A percentile compares a stretch with the other conserved stretches of the same genome.
phyloP scores from a whole-genome alignment of 37 sponge, comb jelly and placozoan genomes.

The Mnemiopsis leidyi region DNA sequence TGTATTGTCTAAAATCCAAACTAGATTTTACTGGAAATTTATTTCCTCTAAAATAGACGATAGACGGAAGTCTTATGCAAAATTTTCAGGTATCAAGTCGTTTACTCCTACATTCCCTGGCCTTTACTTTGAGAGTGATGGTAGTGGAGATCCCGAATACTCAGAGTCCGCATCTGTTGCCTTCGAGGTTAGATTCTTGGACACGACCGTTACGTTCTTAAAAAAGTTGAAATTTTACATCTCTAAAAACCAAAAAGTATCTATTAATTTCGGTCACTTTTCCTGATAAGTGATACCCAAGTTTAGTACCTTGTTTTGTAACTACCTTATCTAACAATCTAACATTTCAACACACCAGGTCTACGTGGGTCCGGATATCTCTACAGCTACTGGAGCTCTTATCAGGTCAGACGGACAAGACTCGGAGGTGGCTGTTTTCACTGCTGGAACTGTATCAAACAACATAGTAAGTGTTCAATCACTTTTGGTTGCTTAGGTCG shows the following conservation, averaged over 20 bases:
- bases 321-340: too few species aligned
- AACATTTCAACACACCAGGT: background rate
- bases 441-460: background rate
- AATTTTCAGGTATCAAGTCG: background rate
- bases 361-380: background rate
- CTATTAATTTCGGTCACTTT: background rate
- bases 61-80: too few species aligned
- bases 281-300: background rate
- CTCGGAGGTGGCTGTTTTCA: background rate
- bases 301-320: too few species aligned
- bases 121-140: background rate
- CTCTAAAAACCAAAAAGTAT: background rate
- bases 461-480: too few species aligned
- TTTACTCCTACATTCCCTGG: background rate
- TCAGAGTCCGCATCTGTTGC: background rate
- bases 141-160: background rate
- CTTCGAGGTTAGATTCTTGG: too few species aligned
- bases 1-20: too few species aligned
- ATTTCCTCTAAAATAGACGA: too few species aligned
- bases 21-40: too few species aligned
- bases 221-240: background rate
- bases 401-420: background rate
- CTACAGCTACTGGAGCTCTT: background rate
- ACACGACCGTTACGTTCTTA: too few species aligned
- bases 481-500: too few species aligned